Evolutionary conservation across 2,113 vertebrate genomes (phyloP).

Genomic region (Apaloderma vittatum): DNA sequence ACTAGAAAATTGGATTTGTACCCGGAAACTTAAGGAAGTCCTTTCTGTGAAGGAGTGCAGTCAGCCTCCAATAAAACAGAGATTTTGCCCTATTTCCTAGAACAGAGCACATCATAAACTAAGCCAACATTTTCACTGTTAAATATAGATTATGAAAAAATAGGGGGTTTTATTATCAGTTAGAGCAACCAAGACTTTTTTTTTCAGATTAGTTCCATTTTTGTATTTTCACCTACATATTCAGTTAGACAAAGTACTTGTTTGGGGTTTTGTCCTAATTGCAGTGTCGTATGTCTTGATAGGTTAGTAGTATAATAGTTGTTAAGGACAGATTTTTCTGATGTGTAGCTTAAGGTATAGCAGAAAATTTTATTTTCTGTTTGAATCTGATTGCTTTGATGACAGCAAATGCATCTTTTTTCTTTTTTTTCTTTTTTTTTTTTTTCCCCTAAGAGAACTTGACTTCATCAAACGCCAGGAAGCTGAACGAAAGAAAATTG

Average conservation of each 20-base stretch:
- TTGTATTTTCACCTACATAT: neutral
- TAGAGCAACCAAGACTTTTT: neutral
- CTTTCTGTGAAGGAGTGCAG: neutral
- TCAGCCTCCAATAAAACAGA: neutral
- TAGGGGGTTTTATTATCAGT: neutral
- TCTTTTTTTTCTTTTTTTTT: neutral
- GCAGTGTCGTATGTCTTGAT: neutral
- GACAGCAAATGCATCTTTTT: conserved; percentile 20
- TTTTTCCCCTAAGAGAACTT: conserved; percentile 86
- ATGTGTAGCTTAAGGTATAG: neutral
- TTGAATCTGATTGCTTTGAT: conserved; percentile 8
- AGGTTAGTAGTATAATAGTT: neutral
- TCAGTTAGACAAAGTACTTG: neutral
- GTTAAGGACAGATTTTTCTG: neutral
- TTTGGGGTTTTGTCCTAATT: neutral
- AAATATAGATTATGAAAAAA: neutral
- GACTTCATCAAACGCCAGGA: conserved; percentile 97
- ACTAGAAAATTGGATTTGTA: neutral
- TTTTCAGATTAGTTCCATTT: neutral
- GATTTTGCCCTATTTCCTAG: neutral
- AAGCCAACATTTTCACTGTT: neutral
- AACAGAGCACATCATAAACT: neutral
- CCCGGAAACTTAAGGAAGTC: neutral
- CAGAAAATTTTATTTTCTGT: neutral
- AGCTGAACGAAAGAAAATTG: conserved; percentile 91